phyloP scores from a whole-genome alignment of 2,113 vertebrate species.

The Nothoprocta perdicaria region DNA sequence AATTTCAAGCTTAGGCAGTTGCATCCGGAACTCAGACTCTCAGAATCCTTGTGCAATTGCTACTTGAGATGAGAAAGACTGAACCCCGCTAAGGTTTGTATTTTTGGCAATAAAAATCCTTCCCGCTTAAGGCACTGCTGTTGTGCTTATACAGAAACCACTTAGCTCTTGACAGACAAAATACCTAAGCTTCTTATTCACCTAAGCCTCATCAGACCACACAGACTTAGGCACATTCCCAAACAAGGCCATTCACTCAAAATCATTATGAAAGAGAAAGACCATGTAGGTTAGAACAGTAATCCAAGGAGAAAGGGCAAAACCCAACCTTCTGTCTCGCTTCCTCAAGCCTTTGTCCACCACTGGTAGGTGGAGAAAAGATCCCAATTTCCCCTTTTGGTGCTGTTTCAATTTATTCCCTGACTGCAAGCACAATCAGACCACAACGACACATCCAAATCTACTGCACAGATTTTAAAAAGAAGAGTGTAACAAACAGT shows the following conservation, averaged over 20 bases:
- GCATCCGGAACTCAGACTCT: neutral
- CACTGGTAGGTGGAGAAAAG: neutral
- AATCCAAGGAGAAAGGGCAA: neutral
- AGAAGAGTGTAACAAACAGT: neutral
- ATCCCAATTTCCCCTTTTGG: fast-evolving
- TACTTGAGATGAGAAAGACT: neutral
- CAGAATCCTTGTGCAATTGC: neutral
- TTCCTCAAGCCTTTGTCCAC: neutral
- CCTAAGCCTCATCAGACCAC: neutral
- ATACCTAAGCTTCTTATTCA: neutral
- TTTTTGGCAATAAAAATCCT: neutral
- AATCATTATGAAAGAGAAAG: neutral
- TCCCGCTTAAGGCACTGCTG: neutral
- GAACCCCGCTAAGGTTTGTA: neutral
- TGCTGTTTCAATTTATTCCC: neutral
- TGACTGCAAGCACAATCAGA: neutral
- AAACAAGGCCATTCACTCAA: neutral
- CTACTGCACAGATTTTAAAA: neutral
- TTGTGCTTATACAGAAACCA: neutral
- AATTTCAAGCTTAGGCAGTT: neutral
- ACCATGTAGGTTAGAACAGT: neutral
- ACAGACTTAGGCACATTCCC: neutral
- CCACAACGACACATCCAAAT: neutral
- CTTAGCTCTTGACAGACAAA: neutral
- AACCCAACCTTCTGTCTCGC: neutral